phyloP scores from a whole-genome alignment of 1,140 invertebrate genomes.

The Temnothorax nylanderi region DNA sequence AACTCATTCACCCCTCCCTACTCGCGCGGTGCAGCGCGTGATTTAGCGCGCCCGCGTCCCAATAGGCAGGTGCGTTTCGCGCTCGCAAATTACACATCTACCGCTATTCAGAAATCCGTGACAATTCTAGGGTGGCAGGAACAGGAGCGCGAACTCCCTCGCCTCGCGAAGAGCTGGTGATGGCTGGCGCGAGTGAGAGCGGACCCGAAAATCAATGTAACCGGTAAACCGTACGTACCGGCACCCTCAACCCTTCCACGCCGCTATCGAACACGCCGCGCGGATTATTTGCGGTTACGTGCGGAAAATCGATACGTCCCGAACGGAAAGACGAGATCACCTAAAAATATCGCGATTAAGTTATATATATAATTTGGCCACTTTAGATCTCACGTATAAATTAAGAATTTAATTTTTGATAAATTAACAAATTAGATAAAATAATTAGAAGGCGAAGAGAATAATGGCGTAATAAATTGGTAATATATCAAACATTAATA shows the following conservation, averaged over 20 bases:
- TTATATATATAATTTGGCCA: slow-evolving; percentile 38
- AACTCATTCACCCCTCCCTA: slow-evolving; percentile 31
- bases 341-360: slow-evolving; percentile 26
- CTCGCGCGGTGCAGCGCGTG: slow-evolving; percentile 4
- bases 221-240: slow-evolving; percentile 18
- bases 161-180: neutral
- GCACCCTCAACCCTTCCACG: neutral
- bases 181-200: slow-evolving; percentile 18
- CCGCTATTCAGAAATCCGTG: slow-evolving; percentile 70
- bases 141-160: slow-evolving; percentile 11
- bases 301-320: slow-evolving; percentile 11
- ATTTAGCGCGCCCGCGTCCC: slow-evolving; percentile 21
- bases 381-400: neutral
- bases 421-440: neutral
- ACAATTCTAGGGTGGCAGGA: slow-evolving; percentile 60
- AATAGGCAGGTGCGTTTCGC: slow-evolving; percentile 73
- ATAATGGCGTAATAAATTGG: neutral
- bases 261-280: neutral
- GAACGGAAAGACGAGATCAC: neutral
- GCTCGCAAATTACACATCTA: slow-evolving; percentile 75
- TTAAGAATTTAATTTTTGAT: neutral
- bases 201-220: slow-evolving; percentile 70
- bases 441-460: neutral
- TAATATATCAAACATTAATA: neutral
- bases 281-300: slow-evolving; percentile 40